Base-by-base conservation (phyloP, 2,888 invertebrate species). In the Coleophora flavipennella region DNA sequence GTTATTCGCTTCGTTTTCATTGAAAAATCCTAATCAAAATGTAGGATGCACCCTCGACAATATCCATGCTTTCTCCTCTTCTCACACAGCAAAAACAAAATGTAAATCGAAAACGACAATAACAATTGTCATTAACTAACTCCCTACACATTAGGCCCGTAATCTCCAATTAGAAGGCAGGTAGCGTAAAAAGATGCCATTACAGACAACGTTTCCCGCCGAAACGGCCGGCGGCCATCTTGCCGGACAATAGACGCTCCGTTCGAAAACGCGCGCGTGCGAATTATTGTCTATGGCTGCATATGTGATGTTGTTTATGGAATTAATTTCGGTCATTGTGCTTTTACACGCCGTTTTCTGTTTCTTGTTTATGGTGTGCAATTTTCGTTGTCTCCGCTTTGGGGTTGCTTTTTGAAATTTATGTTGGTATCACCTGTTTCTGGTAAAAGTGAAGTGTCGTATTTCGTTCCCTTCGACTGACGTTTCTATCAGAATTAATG, bases 101-200 rank as follows among this genome's bases (percentile, higher is more conserved):
- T 63, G 70, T 67, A 70, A 77, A 78, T 77, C 71, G 69, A 61
- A 66, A 59, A 62, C 54, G 55, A 67, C 73, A 74, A 78, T 76
- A 76, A 78, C 75, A 72, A 65, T 63, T 61, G 55, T 53, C 64
- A 71, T 74, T 76, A 73, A 71, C 67, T 67, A 67, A 72, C 70
- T 61, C 72, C 76, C 69, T 71, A 69, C 76, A 81, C 80, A 83
- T 83, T 81, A 73, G 70, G 60, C 67, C 61, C 69, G 72, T 81
- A 81, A 81, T 80, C 74, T 72, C 75, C 77, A 80, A 83, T 83
- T 81, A 81, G 78, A 77, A 81, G 67, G 75, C 81, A 81, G 80
- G 81, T 83, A 80, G 72, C 79, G 81, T 79, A 80, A 81, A 81
- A 80, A 80, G 76, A 71, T 64, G 74, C 73, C 80, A 79, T 80